Conservation (phyloP, 2,797 vertebrate species). For the Glyptemys insculpta region DNA sequence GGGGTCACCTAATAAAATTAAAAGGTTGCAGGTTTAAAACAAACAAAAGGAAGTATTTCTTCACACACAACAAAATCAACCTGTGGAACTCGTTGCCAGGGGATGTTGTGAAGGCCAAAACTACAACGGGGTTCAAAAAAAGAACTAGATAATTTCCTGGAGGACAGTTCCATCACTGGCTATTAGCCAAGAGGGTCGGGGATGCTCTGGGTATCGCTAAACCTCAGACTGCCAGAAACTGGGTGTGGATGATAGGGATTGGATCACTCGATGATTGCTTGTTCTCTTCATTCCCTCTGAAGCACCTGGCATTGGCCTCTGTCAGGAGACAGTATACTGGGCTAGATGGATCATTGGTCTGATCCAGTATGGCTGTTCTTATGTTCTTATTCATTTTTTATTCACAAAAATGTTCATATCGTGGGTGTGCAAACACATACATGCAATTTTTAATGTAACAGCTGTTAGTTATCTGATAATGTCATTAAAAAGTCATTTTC, state of each 20-base stretch:
- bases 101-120: neutral
- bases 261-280: neutral
- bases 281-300: neutral
- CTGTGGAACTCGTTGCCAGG: neutral
- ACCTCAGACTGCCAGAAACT: neutral
- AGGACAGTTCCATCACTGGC: neutral
- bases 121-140: neutral
- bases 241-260: neutral
- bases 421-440: neutral
- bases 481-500: neutral
- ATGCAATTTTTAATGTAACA: neutral
- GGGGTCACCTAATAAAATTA: neutral
- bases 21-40: neutral
- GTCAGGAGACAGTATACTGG: neutral
- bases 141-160: neutral
- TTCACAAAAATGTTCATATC: neutral
- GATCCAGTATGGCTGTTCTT: neutral
- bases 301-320: neutral
- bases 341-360: neutral
- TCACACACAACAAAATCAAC: neutral
- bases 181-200: neutral
- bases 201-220: neutral
- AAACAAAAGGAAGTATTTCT: neutral
- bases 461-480: neutral
- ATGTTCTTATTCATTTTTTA: neutral